Evolutionary conservation across 1,140 invertebrate species (phyloP).

Genomic region (Cotesia chilonis): DNA sequence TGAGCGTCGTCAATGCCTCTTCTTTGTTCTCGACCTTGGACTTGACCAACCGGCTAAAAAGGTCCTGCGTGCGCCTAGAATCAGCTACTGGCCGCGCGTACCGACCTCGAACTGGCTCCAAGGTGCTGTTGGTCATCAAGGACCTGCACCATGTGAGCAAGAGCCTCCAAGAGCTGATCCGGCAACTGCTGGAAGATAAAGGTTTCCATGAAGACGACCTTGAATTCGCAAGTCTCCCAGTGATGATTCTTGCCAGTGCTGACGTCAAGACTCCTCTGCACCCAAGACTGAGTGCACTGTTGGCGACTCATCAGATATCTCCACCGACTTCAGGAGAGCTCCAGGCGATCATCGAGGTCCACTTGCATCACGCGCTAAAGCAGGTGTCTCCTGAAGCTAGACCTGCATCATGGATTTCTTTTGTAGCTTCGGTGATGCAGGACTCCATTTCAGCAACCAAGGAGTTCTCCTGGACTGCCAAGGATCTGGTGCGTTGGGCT

Average conservation of each 20-base stretch:
- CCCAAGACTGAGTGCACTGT: conserved; percentile 54
- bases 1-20: conserved; percentile 51
- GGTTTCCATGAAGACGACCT: conserved; percentile 63
- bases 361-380: conserved; percentile 51
- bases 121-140: conserved; percentile 55
- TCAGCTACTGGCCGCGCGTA: conserved; percentile 57
- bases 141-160: conserved; percentile 58
- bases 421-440: conserved; percentile 48
- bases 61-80: conserved; percentile 58
- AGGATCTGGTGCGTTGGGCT: conserved; percentile 56
- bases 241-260: conserved; percentile 55
- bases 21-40: conserved; percentile 59
- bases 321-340: conserved; percentile 50
- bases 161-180: conserved; percentile 57
- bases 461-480: conserved; percentile 46
- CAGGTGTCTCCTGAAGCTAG: conserved; percentile 35
- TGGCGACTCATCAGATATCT: conserved; percentile 55
- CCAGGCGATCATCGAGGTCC: conserved; percentile 51
- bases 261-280: conserved; percentile 56
- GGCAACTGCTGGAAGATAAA: conserved; percentile 58
- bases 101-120: conserved; percentile 55
- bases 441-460: conserved; percentile 48
- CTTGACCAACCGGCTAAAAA: conserved; percentile 54
- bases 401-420: conserved; percentile 47
- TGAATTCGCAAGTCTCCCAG: conserved; percentile 59